A percentile compares a stretch with the other conserved stretches of the same genome.
These are phyloP conservation scores for Neolamprologus brichardi DNA, from an alignment of 2,113 vertebrate species.

Conservation along the genomic window DNA sequence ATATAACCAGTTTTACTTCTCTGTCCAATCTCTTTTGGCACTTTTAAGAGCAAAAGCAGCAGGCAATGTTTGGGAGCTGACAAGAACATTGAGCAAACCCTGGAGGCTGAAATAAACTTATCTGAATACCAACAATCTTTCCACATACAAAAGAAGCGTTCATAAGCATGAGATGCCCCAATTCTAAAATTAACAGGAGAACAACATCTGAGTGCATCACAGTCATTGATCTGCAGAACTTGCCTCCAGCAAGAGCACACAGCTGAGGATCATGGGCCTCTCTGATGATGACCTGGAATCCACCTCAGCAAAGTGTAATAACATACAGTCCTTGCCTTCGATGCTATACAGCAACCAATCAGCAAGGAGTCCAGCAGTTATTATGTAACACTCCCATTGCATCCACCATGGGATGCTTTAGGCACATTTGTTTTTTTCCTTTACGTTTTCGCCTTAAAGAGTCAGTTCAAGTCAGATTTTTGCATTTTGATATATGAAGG, in stretches of 20 bases:
- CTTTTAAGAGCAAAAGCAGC: neutral
- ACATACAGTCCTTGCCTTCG: slow-evolving; percentile 1
- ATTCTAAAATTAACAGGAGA: slow-evolving; percentile 50
- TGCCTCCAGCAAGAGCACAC: slow-evolving; percentile 42
- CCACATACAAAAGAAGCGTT: slow-evolving; percentile 51
- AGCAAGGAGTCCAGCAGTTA: neutral
- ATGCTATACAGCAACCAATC: neutral
- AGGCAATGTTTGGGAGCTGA: neutral
- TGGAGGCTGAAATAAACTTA: neutral
- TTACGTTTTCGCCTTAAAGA: neutral
- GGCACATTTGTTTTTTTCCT: neutral
- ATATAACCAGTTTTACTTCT: neutral
- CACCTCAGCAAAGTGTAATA: slow-evolving; percentile 32
- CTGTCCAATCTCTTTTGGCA: neutral
- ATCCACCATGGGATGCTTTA: neutral
- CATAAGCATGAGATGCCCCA: slow-evolving; percentile 26
- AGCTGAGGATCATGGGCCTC: slow-evolving; percentile 67
- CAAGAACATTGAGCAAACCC: neutral
- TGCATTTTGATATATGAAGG: neutral
- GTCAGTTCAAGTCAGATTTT: neutral
- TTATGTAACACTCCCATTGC: slow-evolving; percentile 7
- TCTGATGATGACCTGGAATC: slow-evolving; percentile 51
- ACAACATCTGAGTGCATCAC: slow-evolving; percentile 36
- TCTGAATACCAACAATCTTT: slow-evolving; percentile 4
- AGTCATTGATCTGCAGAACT: slow-evolving; percentile 41